Evolutionary conservation across 1,140 invertebrate species (phyloP).

Genomic region (Leptopilina boulardi): DNA sequence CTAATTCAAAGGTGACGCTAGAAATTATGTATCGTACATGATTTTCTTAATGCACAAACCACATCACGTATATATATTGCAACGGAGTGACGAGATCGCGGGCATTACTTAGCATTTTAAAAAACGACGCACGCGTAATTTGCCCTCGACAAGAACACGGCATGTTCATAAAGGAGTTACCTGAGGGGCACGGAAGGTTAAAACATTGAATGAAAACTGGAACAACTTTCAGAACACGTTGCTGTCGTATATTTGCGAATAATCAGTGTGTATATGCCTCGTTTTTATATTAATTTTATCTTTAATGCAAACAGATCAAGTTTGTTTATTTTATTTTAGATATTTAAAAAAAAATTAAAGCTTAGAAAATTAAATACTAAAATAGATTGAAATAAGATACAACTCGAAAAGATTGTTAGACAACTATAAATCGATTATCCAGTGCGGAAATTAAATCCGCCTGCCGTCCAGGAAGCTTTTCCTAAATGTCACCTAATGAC

Average conservation of each 20-base stretch:
- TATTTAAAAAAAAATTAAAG: too few relatives aligned
- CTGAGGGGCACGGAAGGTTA: constrained; percentile 12
- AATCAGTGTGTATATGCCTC: too few relatives aligned
- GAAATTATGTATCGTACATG: constrained; percentile 4
- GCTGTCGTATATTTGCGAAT: not conserved
- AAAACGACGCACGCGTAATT: constrained; percentile 19
- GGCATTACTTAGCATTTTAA: constrained; percentile 13
- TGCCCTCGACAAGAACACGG: constrained; percentile 19
- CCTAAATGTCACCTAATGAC: too few relatives aligned
- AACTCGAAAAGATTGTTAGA: too few relatives aligned
- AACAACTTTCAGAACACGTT: constrained; percentile 21
- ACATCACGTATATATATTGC: constrained; percentile 42
- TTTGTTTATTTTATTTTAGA: too few relatives aligned
- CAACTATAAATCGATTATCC: too few relatives aligned
- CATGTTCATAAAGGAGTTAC: constrained; percentile 13
- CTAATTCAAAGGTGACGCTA: constrained; percentile 19
- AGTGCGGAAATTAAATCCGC: too few relatives aligned
- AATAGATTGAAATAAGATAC: too few relatives aligned
- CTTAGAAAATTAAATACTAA: too few relatives aligned
- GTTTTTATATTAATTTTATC: too few relatives aligned
- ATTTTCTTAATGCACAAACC: not conserved
- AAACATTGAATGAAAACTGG: constrained; percentile 26
- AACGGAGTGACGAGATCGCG: constrained; percentile 38
- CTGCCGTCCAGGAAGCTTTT: too few relatives aligned
- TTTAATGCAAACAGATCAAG: too few relatives aligned